Percentiles rank a stretch among this genome's conserved stretches.
phyloP scores from a whole-genome alignment of 2,888 invertebrate species.

The Lepas anatifera region DNA sequence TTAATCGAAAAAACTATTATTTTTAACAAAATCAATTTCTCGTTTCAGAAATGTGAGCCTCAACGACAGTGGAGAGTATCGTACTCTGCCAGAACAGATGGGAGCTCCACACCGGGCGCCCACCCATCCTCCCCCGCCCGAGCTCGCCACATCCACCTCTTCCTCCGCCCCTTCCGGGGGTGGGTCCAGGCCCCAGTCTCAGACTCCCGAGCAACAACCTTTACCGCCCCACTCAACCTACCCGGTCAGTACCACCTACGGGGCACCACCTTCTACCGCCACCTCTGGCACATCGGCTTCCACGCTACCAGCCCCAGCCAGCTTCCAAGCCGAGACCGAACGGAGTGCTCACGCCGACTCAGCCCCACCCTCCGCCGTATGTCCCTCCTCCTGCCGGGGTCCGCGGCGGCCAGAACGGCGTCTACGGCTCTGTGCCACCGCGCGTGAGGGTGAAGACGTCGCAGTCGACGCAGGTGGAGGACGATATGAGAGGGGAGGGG shows the following conservation, averaged over 20 bases:
- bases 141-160: too few species aligned
- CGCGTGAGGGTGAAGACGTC: not conserved
- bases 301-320: not conserved
- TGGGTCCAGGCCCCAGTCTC: not conserved
- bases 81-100: not conserved
- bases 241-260: not conserved
- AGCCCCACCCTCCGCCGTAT: not conserved
- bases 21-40: too few species aligned
- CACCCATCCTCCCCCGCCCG: not conserved
- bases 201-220: not conserved
- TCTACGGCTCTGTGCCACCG: not conserved
- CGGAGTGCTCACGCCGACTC: not conserved
- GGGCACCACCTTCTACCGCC: not conserved
- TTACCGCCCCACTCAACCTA: conserved; percentile 4
- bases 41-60: not conserved
- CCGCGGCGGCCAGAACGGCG: not conserved
- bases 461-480: not conserved
- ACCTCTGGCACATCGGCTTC: not conserved
- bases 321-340: not conserved
- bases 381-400: not conserved
- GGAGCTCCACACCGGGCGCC: not conserved
- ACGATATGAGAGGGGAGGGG: not conserved
- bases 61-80: not conserved
- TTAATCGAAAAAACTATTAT: too few species aligned
- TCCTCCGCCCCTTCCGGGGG: not conserved